Conservation (phyloP, 2,888 invertebrate genomes). For the Matsumyia berberina region DNA sequence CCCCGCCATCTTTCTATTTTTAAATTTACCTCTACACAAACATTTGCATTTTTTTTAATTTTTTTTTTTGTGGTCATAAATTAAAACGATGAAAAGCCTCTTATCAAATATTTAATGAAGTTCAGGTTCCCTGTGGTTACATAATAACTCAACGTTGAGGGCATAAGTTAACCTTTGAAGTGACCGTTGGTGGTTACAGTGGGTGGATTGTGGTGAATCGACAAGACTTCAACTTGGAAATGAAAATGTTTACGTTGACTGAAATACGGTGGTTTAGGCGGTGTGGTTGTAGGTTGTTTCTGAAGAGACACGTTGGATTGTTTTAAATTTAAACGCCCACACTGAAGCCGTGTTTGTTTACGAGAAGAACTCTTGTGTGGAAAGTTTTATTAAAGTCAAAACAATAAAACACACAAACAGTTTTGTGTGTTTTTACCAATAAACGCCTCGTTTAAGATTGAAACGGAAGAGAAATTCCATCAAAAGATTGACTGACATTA, state of each 20-base stretch:
- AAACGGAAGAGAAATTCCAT: too few relatives aligned
- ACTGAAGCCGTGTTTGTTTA: too few relatives aligned
- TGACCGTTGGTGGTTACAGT: constrained; percentile 34
- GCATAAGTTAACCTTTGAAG: constrained; percentile 16
- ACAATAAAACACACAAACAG: too few relatives aligned
- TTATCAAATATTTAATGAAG: constrained; percentile 50
- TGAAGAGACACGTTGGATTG: too few relatives aligned
- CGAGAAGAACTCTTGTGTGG: too few relatives aligned
- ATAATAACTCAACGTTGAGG: constrained; percentile 20
- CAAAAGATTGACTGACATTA: too few relatives aligned
- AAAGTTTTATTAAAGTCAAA: too few relatives aligned
- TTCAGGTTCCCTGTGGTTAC: constrained; percentile 23
- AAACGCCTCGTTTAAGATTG: too few relatives aligned
- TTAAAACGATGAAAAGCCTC: constrained; percentile 45
- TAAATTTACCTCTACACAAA: background rate
- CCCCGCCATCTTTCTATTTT: too few relatives aligned
- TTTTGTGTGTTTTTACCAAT: too few relatives aligned
- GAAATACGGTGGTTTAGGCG: background rate
- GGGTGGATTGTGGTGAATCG: constrained; percentile 13
- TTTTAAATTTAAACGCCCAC: too few relatives aligned
- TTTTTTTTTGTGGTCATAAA: constrained; percentile 27
- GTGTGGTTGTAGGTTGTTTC: too few relatives aligned
- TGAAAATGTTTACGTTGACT: constrained; percentile 1
- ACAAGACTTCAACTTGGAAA: background rate
- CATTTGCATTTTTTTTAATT: constrained; percentile 14